phyloP scores from a whole-genome alignment of 2,797 vertebrate genomes.

The Hylomyscus alleni region DNA sequence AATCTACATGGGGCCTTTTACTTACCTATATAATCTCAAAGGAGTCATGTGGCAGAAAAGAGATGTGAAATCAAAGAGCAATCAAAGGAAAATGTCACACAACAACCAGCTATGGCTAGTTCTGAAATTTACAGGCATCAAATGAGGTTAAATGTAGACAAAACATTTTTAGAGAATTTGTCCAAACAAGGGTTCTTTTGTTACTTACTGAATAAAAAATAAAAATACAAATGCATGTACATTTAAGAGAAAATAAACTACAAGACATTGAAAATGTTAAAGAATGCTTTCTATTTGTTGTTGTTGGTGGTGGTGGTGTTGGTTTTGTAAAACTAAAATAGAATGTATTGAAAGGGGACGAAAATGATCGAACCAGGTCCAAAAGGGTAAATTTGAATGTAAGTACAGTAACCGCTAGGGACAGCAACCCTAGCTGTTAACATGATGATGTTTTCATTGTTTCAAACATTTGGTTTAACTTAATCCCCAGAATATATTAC shows the following conservation, averaged over 20 bases:
- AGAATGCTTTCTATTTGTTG: constrained; percentile 74
- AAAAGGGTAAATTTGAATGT: constrained; percentile 82
- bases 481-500: constrained; percentile 86
- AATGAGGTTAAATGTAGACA: background rate
- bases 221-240: constrained; percentile 31
- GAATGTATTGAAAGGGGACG: constrained; percentile 82
- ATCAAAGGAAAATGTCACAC: background rate
- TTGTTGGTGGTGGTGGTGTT: background rate
- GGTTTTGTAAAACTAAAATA: constrained; percentile 73
- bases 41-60: constrained; percentile 36
- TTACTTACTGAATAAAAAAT: constrained; percentile 64
- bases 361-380: constrained; percentile 82
- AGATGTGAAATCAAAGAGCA: constrained; percentile 52
- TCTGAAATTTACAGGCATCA: background rate
- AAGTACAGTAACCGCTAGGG: constrained; percentile 84
- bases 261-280: constrained; percentile 78
- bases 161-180: background rate
- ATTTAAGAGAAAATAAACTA: constrained; percentile 79
- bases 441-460: constrained; percentile 83
- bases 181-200: background rate
- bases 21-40: background rate
- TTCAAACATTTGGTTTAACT: constrained; percentile 89
- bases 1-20: constrained; percentile 5
- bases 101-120: background rate
- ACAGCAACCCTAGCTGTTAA: constrained; percentile 86